Conservation (phyloP, 2,113 vertebrate genomes). For the Myiozetetes cayanensis region DNA sequence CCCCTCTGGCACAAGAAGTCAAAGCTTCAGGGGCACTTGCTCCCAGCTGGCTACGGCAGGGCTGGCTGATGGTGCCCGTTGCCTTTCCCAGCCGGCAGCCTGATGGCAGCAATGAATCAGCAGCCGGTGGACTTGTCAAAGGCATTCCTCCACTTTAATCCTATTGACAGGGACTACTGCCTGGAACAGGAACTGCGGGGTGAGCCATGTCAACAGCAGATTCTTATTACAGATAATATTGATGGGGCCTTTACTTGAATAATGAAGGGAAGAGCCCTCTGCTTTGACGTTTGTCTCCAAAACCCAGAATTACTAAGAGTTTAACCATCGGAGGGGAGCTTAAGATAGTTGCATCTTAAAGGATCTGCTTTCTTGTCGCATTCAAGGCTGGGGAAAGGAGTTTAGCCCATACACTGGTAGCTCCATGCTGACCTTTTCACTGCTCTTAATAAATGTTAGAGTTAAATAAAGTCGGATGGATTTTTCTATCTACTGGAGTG, state of each 20-base stretch:
- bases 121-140: conserved; percentile 68
- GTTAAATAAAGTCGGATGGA: conserved; percentile 69
- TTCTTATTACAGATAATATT: conserved; percentile 79
- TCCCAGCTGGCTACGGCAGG: not conserved
- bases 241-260: conserved; percentile 74
- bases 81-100: conserved; percentile 53
- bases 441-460: conserved; percentile 71
- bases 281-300: conserved; percentile 76
- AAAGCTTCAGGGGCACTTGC: not conserved
- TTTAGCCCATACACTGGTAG: conserved; percentile 52
- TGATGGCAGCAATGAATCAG: conserved; percentile 74
- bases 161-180: conserved; percentile 72
- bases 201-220: conserved; percentile 77
- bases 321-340: conserved; percentile 67
- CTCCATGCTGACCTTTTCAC: conserved; percentile 66
- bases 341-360: conserved; percentile 74
- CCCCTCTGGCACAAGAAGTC: not conserved
- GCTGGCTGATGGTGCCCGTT: not conserved
- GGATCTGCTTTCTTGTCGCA: conserved; percentile 68
- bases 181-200: conserved; percentile 71
- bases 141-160: conserved; percentile 74
- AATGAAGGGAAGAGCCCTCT: conserved; percentile 74
- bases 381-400: conserved; percentile 61
- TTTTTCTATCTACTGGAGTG: conserved; percentile 66
- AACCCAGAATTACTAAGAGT: conserved; percentile 74